Base-by-base conservation (phyloP, 2,113 vertebrate genomes). In the Rhea pennata region DNA sequence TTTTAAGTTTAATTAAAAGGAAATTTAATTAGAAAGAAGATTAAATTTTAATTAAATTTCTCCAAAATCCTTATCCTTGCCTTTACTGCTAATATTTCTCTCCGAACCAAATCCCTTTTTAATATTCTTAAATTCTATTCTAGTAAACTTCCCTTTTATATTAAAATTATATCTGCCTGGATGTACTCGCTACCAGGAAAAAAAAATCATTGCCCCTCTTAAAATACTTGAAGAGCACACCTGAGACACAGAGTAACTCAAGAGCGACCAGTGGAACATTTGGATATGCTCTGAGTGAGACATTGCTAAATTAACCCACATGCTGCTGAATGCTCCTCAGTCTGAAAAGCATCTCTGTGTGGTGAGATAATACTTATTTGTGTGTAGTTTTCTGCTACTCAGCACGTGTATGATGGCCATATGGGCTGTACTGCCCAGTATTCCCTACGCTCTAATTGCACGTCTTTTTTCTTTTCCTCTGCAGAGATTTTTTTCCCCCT, bases 21-120 rank as follows among this genome's bases (percentile, higher is more conserved):
- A 98, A 98, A 98, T 98, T 98, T 98, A 98, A 98, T 98, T 98
- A 98, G 97, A 97, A 98, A 98, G 98, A 98, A 98, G 98, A 98
- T 98, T 98, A 98, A 98, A 98, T 98, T 98, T 98, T 98, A 98
- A 98, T 98, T 98, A 98, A 98, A 98, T 98, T 98, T 98, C 97
- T 97, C 94, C 97, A 98, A 98, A 98, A 98, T 98, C 98, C 97
- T 98, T 97, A 97, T 97, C 97, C 97, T 93, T 92, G 95, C 97
- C 97, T 98, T 98, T 97, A 97, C 93, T 98, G 98, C 97, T 98
- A 98, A 98, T 98, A 98, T 98, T 98, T 98, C 98, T 97, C 97
- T 98, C 93, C 15, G 97, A 98, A 97, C 97, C 96, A 98, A 98
- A 98, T 98, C 98, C 98, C 98, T 98, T 98, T 98, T 98, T 98